Evolutionary conservation across 2,113 vertebrate genomes (phyloP).

Genomic region (Taurulus bubalis): DNA sequence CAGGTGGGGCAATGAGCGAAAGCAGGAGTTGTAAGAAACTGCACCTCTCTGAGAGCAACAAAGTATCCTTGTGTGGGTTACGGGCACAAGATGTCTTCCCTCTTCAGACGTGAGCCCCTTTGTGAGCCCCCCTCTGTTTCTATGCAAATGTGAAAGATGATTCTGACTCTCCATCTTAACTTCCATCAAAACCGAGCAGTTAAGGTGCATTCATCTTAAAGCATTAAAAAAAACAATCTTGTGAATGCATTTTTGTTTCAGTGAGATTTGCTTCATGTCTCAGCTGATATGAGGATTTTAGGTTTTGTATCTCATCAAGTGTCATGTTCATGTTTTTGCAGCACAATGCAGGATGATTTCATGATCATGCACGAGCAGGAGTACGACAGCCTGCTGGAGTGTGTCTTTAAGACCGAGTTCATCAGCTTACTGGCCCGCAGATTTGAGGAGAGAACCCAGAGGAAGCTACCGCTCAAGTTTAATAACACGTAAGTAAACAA

Average conservation of each 20-base stretch:
- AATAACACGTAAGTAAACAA: constrained; percentile 90
- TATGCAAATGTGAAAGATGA: constrained; percentile 68
- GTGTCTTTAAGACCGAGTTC: constrained; percentile 96
- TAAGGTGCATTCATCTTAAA: not conserved
- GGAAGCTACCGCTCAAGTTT: constrained; percentile 95
- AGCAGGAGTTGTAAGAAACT: constrained; percentile 76
- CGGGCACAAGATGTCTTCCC: constrained; percentile 46
- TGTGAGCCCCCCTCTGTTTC: constrained; percentile 52
- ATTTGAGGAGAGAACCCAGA: constrained; percentile 94
- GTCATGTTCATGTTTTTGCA: constrained; percentile 61
- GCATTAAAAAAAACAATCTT: not conserved
- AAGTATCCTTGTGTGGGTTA: constrained; percentile 66
- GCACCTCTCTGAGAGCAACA: constrained; percentile 69
- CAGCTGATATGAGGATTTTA: not conserved
- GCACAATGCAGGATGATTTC: constrained; percentile 94
- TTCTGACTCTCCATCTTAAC: constrained; percentile 38
- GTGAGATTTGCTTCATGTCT: constrained; percentile 1
- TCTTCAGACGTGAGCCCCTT: constrained; percentile 50
- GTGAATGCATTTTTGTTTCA: not conserved
- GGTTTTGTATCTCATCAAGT: not conserved
- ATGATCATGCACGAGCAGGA: constrained; percentile 96
- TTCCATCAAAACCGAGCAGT: constrained; percentile 7
- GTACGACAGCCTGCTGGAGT: constrained; percentile 96
- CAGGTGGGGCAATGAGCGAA: constrained; percentile 77
- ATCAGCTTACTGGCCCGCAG: constrained; percentile 93